Evolutionary conservation across 35 echinoderm and acorn worm genomes (phyloP).

Genomic region (Diadema setosum): DNA sequence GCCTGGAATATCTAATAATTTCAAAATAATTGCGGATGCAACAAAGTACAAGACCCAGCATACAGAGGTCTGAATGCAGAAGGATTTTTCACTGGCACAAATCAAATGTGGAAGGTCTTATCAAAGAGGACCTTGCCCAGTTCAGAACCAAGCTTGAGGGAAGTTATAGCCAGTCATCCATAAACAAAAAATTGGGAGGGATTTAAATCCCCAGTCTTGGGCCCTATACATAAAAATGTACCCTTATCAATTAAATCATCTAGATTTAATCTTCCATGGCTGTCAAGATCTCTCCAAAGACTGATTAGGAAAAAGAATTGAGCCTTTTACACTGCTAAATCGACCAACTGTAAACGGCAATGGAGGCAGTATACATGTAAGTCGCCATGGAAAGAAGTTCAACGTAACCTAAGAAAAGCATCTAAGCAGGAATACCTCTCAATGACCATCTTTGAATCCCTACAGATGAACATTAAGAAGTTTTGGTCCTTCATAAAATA

Average conservation of each 20-base stretch:
- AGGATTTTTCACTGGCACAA: not conserved
- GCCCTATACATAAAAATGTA: not conserved
- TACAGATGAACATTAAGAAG: not conserved
- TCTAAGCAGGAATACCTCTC: not conserved
- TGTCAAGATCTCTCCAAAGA: not conserved
- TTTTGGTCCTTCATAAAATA: not conserved
- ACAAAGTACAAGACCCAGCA: not conserved
- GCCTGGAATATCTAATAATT: constrained; percentile 21
- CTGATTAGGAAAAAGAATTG: not conserved
- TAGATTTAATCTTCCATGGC: not conserved
- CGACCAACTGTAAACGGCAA: not conserved
- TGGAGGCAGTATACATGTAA: not conserved
- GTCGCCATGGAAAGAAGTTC: not conserved
- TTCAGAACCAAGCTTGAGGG: not conserved
- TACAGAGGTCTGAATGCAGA: not conserved
- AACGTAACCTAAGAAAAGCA: not conserved
- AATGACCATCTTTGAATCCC: not conserved
- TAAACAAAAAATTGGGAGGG: not conserved
- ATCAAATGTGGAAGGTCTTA: not conserved
- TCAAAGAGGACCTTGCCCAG: not conserved
- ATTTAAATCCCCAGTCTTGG: not conserved
- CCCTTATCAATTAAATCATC: not conserved
- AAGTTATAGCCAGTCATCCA: not conserved
- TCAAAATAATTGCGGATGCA: not conserved
- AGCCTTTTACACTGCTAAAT: not conserved